Conservation (phyloP, 2,888 invertebrate species). For the Limnephilus auricula region DNA sequence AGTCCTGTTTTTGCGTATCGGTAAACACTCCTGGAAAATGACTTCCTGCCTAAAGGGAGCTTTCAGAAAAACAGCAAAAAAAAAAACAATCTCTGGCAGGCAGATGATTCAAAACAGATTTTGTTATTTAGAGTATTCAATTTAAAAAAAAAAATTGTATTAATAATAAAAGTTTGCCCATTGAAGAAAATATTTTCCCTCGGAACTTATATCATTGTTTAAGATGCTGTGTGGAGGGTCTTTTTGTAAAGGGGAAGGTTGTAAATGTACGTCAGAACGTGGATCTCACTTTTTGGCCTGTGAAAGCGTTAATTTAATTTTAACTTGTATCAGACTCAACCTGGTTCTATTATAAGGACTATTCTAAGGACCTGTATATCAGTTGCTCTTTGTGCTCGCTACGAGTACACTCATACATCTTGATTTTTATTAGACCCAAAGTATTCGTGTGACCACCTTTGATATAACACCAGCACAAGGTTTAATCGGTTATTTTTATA, state of each 20-base stretch:
- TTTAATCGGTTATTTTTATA: too few relatives aligned
- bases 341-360: background rate
- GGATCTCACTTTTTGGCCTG: background rate
- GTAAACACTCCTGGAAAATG: constrained; percentile 2
- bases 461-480: background rate
- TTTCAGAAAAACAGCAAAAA: background rate
- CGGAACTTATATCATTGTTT: too few relatives aligned
- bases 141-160: background rate
- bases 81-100: background rate
- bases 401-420: background rate
- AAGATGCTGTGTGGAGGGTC: too few relatives aligned
- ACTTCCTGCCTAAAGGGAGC: background rate
- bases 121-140: background rate
- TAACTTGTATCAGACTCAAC: background rate
- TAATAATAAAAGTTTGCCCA: background rate
- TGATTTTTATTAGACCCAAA: background rate
- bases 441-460: background rate
- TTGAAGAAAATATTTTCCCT: too few relatives aligned
- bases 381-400: too few relatives aligned
- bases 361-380: background rate
- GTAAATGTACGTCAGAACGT: background rate
- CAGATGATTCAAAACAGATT: background rate
- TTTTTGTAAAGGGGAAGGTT: too few relatives aligned
- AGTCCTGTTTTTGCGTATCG: background rate
- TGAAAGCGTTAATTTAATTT: background rate